Evolutionary conservation across 2,113 vertebrate genomes (phyloP), one percentile per base, ranked within the genome.

Genomic region (Ramphastos sulfuratus): DNA sequence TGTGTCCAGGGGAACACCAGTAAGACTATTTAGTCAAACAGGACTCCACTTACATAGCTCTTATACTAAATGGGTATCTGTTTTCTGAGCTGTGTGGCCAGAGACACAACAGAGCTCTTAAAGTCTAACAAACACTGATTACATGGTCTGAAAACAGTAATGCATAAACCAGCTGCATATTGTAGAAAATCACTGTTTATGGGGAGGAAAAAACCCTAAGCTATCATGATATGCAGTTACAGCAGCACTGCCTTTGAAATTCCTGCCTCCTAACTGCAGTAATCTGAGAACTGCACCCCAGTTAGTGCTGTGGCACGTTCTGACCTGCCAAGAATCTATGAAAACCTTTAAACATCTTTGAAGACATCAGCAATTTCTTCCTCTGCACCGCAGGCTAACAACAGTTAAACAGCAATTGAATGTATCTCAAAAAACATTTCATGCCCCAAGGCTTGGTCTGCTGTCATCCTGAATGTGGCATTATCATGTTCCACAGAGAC

Each of bases 381-480:
- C 87, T 83, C 37, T 65, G 37, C 77, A 96, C 97, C 95, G 96
- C 74, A 95, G 97, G 98, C 96, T 93, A 97, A 97, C 96, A 77
- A 94, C 86, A 95, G 97, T 95, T 97, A 97, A 98, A 97, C 79
- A 97, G 94, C 94, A 97, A 96, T 83, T 97, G 97, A 97, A 96
- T 93, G 95, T 94, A 97, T 97, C 94, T 94, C 96, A 97, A 97
- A 97, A 97, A 98, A 96, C 96, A 88, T 97, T 97, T 94, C 88
- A 37, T 74, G 96, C 97, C 98, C 92, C 69, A 56, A 95, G 97
- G 96, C 96, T 94, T 92, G 93, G 95, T 80, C 93, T 46, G 83
- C 96, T 98, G 97, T 97, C 98, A 96, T 94, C 97, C 71, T 77
- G 90, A 98, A 97, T 98, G 94, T 93, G 92, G 88, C 92, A 94